A percentile compares a stretch with the other conserved stretches of the same genome.
Conservation (phyloP, 2,797 vertebrate species). For the Tadarida brasiliensis region DNA sequence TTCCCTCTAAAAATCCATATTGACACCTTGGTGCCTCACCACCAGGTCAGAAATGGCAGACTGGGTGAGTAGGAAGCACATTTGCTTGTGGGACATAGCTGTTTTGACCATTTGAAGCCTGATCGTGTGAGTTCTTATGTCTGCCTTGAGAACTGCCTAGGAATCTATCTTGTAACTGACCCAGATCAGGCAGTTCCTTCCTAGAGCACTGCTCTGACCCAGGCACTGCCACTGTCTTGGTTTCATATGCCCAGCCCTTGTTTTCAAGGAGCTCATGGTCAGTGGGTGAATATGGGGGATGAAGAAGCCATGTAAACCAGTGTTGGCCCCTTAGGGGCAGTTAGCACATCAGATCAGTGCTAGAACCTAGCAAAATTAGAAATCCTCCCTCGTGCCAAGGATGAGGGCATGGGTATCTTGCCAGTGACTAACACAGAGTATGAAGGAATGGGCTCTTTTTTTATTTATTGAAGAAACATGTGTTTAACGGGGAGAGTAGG, state of each 20-base stretch:
- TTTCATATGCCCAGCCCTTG: background rate
- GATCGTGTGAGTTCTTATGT: background rate
- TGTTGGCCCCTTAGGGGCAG: background rate
- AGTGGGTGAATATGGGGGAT: background rate
- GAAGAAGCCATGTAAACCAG: background rate
- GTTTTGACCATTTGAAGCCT: background rate
- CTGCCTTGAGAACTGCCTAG: background rate
- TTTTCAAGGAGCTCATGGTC: background rate
- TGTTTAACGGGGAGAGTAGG: background rate
- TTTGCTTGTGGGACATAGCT: background rate
- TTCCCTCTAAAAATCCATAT: background rate
- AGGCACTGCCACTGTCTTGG: background rate
- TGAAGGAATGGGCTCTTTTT: background rate
- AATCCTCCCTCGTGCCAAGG: background rate
- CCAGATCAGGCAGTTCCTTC: background rate
- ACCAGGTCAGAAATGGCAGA: background rate
- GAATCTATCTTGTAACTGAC: background rate
- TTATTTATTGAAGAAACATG: background rate
- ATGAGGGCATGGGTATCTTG: fast-evolving
- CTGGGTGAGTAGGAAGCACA: background rate
- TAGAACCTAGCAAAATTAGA: background rate
- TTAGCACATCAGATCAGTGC: background rate
- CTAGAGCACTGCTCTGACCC: background rate
- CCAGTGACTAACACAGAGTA: background rate
- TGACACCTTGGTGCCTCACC: background rate